Conservation (phyloP, 1,140 invertebrate species). For the Drosophila persimilis region DNA sequence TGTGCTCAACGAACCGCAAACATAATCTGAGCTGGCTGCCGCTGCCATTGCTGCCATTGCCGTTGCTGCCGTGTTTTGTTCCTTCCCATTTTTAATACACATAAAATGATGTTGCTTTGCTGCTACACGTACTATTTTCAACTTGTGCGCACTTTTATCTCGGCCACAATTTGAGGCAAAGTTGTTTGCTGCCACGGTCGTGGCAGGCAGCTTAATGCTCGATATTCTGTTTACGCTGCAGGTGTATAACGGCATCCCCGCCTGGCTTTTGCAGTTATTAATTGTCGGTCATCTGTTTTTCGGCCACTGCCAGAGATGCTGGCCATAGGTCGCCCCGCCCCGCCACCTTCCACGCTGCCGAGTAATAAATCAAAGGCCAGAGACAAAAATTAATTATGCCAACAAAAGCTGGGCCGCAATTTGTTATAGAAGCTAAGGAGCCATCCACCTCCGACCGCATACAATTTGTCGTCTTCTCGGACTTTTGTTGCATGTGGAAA, state of each 20-base stretch:
- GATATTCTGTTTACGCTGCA: slow-evolving; percentile 46
- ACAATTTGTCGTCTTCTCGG: slow-evolving; percentile 12
- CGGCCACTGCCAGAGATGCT: slow-evolving; percentile 34
- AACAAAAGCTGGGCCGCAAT: slow-evolving; percentile 48
- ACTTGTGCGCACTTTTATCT: slow-evolving; percentile 62
- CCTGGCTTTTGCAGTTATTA: too few relatives aligned
- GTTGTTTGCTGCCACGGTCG: slow-evolving; percentile 1
- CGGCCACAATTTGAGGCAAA: slow-evolving; percentile 35
- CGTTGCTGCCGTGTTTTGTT: slow-evolving; percentile 22
- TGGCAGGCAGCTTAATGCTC: slow-evolving; percentile 52
- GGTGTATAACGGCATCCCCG: background rate
- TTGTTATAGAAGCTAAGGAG: slow-evolving; percentile 57
- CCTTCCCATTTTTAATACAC: slow-evolving; percentile 59
- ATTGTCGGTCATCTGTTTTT: too few relatives aligned
- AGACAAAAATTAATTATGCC: slow-evolving; percentile 66
- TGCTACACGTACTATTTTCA: slow-evolving; percentile 50
- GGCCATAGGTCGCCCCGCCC: background rate
- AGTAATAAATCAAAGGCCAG: slow-evolving; percentile 62
- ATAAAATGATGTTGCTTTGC: slow-evolving; percentile 38
- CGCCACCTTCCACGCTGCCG: background rate
- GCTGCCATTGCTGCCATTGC: slow-evolving; percentile 14
- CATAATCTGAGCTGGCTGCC: slow-evolving; percentile 60
- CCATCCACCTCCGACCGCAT: slow-evolving; percentile 1
- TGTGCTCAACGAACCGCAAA: slow-evolving; percentile 77
- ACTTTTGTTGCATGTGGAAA: slow-evolving; percentile 19